Percentiles rank a stretch among this genome's conserved stretches.
Conservation (phyloP, 2,797 vertebrate species). For the Tokudaia tokunoshimensis region DNA sequence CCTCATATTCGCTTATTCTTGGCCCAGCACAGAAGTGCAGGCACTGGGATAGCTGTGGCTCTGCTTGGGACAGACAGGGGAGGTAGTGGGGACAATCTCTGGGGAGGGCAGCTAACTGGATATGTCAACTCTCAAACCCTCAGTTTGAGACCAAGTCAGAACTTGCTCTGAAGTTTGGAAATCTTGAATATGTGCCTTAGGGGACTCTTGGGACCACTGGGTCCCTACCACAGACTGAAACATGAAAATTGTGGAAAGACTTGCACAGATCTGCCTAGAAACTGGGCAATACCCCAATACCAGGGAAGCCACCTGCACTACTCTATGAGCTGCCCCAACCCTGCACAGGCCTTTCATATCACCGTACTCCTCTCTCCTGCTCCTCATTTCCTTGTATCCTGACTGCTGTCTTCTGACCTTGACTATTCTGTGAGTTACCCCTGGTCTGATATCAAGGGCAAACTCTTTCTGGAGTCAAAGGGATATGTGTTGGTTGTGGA, state of each 20-base stretch:
- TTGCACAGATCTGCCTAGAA: no score
- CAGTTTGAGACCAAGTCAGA: not conserved
- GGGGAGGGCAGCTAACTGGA: not conserved
- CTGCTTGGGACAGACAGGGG: not conserved
- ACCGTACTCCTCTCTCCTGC: not conserved
- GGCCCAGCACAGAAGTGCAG: not conserved
- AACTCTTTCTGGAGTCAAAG: no score
- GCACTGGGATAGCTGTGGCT: not conserved
- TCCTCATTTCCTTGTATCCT: not conserved
- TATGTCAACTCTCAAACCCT: not conserved
- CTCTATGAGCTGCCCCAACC: not conserved
- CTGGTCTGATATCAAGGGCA: no score
- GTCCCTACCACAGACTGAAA: not conserved
- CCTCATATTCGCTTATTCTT: not conserved
- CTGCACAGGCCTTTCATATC: no score
- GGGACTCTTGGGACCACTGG: not conserved
- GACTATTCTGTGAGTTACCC: no score
- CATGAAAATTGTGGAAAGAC: no score
- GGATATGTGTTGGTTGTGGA: no score
- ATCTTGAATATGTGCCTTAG: not conserved
- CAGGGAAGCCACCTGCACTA: not conserved
- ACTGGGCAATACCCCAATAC: no score
- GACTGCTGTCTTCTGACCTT: no score
- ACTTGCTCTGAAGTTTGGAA: not conserved
- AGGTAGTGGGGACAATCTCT: not conserved